Conservation (phyloP, 2,888 invertebrate species). For the Sthenelais limicola region DNA sequence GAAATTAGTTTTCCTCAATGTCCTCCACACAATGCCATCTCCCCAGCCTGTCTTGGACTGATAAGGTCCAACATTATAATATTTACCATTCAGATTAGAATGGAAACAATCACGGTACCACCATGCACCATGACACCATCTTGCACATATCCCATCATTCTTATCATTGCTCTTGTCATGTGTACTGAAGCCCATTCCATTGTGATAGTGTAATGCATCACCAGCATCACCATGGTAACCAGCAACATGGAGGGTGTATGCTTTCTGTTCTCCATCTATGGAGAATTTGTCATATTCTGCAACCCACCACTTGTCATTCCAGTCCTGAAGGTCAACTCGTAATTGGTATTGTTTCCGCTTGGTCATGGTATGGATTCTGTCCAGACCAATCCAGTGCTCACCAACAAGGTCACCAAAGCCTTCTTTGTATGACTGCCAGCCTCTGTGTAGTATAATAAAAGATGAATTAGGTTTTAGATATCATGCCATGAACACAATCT, state of each 20-base stretch:
- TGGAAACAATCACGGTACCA: constrained; percentile 45
- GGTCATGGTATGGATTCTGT: constrained; percentile 38
- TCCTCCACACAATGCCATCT: constrained; percentile 40
- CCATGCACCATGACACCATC: constrained; percentile 44
- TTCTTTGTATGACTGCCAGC: constrained; percentile 32
- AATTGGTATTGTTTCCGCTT: constrained; percentile 30
- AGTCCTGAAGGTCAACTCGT: constrained; percentile 42
- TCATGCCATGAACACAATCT: too few relatives aligned
- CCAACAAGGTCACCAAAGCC: constrained; percentile 40
- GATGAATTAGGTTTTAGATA: background rate
- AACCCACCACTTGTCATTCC: constrained; percentile 30
- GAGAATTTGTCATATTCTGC: constrained; percentile 39
- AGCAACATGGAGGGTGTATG: constrained; percentile 39
- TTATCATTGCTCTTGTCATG: constrained; percentile 40
- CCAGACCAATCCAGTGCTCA: constrained; percentile 43
- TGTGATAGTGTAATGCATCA: constrained; percentile 40
- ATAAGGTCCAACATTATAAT: constrained; percentile 34
- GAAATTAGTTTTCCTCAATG: constrained; percentile 27
- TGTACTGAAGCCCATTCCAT: constrained; percentile 41
- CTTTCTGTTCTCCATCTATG: constrained; percentile 22
- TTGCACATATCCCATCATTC: constrained; percentile 43
- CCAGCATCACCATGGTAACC: constrained; percentile 45
- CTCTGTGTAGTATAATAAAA: constrained; percentile 21
- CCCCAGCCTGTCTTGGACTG: constrained; percentile 40
- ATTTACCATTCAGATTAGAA: constrained; percentile 36